A percentile compares a stretch with the other conserved stretches of the same genome.
Conservation (phyloP, 92 coral and sea anemone species). For the Paramuricea clavata region DNA sequence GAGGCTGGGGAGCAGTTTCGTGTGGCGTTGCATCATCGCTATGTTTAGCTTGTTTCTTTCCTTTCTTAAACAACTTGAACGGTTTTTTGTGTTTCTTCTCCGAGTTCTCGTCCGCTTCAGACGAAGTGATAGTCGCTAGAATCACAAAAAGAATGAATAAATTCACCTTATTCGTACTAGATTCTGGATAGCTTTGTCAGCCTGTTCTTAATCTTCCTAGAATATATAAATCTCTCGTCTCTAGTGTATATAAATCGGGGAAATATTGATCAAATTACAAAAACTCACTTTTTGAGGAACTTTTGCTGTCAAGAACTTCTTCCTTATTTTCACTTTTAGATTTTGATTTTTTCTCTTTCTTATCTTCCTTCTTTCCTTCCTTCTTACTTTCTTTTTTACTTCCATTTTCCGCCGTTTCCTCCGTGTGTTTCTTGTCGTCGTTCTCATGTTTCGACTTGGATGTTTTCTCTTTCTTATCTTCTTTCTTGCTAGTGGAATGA, state of each 20-base stretch:
- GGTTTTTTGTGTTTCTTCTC: slow-evolving; percentile 39
- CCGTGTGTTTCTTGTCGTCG: not conserved
- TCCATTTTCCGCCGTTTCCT: not conserved
- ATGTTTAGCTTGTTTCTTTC: not conserved
- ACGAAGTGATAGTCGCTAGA: not conserved
- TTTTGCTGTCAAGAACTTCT: not conserved
- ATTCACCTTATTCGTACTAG: not conserved
- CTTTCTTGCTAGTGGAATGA: not conserved
- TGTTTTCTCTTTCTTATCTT: not conserved
- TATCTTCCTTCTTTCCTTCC: not conserved
- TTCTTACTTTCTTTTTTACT: not conserved
- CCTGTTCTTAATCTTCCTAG: too few species aligned
- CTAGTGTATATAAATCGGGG: too few species aligned
- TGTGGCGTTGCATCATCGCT: not conserved
- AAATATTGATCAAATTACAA: too few species aligned
- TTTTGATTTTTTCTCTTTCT: not conserved
- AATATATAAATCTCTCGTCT: too few species aligned
- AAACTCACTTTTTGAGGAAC: not conserved
- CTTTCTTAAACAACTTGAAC: slow-evolving; percentile 11
- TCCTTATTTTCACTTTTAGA: slow-evolving; percentile 1
- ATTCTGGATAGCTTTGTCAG: too few species aligned
- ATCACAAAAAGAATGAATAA: not conserved
- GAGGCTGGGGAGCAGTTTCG: slow-evolving; percentile 17
- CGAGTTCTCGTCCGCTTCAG: not conserved
- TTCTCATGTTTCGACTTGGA: slow-evolving; percentile 25